These are phyloP conservation scores for Tetrax tetrax DNA, from an alignment of 2,113 vertebrate genomes.

Conservation along the genomic window DNA sequence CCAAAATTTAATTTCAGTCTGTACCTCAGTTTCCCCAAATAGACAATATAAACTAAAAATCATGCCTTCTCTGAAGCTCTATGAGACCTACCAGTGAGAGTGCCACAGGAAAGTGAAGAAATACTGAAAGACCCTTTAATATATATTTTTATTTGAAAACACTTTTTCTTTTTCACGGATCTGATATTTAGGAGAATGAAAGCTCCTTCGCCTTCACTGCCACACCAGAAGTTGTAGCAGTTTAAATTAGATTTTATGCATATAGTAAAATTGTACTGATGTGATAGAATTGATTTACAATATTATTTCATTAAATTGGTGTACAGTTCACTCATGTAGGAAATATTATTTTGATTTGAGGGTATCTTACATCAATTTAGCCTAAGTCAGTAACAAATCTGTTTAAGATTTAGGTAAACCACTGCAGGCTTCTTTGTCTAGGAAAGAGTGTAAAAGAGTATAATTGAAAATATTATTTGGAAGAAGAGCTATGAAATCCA, in stretches of 20 bases:
- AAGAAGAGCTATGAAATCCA: not conserved
- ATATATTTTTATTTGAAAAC: not conserved
- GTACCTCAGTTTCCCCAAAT: not conserved
- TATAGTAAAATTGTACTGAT: not conserved
- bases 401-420: not conserved
- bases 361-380: not conserved
- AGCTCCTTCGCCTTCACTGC: not conserved
- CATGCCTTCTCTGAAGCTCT: not conserved
- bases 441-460: not conserved
- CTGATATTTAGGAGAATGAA: not conserved
- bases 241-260: not conserved
- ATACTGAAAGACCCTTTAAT: not conserved
- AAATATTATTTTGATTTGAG: constrained; percentile 3
- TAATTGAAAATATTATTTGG: not conserved
- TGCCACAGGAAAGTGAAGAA: not conserved
- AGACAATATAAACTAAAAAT: not conserved
- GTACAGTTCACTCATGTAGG: not conserved
- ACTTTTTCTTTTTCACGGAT: not conserved
- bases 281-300: not conserved
- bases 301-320: not conserved
- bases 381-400: not conserved
- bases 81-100: accelerated
- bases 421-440: not conserved
- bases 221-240: not conserved
- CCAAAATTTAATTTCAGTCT: not conserved